These are phyloP conservation scores for Romanogobio albipinnatus DNA, from an alignment of 2,113 vertebrate species.

Conservation along the genomic window DNA sequence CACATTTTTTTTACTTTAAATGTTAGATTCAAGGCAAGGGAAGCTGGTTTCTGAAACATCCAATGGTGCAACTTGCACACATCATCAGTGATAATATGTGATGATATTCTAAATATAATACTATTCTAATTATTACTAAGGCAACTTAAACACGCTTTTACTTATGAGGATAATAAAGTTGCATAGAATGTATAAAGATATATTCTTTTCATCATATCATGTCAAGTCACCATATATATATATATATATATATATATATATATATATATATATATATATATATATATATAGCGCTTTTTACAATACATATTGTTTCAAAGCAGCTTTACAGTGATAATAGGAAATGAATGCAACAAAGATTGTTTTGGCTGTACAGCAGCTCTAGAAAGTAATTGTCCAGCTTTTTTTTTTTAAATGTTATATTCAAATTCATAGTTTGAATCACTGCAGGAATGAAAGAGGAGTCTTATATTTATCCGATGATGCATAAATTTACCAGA, in stretches of 20 bases:
- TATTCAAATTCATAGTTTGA: not conserved
- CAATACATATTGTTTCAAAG: too few species aligned
- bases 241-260: too few species aligned
- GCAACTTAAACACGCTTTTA: not conserved
- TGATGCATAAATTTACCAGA: not conserved
- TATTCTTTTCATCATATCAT: not conserved
- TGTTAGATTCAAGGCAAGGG: not conserved
- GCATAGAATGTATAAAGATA: not conserved
- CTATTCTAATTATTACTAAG: not conserved
- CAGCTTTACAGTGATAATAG: too few species aligned
- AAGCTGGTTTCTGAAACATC: not conserved
- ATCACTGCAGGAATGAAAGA: not conserved
- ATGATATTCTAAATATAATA: not conserved
- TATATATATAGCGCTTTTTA: too few species aligned
- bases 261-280: too few species aligned
- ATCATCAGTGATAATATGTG: too few species aligned
- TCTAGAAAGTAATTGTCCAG: too few species aligned
- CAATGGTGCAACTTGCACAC: too few species aligned
- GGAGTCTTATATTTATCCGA: not conserved
- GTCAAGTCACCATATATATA: too few species aligned
- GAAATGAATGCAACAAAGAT: too few species aligned
- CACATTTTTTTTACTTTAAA: not conserved
- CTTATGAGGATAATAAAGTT: not conserved
- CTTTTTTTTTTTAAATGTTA: too few species aligned
- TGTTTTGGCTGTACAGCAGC: too few species aligned